phyloP scores from a whole-genome alignment of 2,888 invertebrate species.

The Synergus japonicus region DNA sequence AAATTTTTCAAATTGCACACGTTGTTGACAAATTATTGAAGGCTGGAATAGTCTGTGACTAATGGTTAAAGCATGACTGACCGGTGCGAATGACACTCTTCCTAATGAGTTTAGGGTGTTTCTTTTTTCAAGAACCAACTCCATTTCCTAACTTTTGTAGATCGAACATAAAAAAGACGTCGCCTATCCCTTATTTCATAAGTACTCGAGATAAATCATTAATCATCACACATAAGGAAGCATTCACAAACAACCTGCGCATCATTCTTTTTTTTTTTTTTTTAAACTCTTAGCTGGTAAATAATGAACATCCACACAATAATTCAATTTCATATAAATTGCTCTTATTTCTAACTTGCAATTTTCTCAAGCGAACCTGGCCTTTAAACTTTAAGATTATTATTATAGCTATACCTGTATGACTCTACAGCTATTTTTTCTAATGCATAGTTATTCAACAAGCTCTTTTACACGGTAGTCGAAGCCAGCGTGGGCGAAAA shows the following conservation, averaged over 20 bases:
- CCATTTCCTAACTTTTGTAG: constrained; percentile 5
- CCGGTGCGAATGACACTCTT: constrained; percentile 45
- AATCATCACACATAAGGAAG: background rate
- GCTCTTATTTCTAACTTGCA: too few relatives aligned
- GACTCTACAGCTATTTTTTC: background rate
- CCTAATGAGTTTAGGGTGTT: constrained; percentile 52
- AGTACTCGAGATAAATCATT: background rate
- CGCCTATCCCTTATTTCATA: background rate
- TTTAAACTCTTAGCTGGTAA: background rate
- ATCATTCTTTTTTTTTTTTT: too few relatives aligned
- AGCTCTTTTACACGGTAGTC: background rate
- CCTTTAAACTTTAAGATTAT: too few relatives aligned
- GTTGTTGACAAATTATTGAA: constrained; percentile 56
- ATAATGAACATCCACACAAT: background rate
- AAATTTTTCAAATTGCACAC: background rate
- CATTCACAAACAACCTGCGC: background rate
- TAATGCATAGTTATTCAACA: background rate
- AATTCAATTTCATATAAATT: background rate
- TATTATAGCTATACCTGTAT: background rate
- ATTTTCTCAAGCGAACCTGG: too few relatives aligned
- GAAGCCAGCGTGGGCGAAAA: constrained; percentile 1
- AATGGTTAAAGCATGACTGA: constrained; percentile 54
- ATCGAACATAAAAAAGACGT: background rate
- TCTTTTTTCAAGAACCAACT: constrained; percentile 42
- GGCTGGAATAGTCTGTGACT: constrained; percentile 53